These are phyloP conservation scores for Myotis vivesi DNA, from an alignment of 2,797 vertebrate species.

Conservation along the genomic window DNA sequence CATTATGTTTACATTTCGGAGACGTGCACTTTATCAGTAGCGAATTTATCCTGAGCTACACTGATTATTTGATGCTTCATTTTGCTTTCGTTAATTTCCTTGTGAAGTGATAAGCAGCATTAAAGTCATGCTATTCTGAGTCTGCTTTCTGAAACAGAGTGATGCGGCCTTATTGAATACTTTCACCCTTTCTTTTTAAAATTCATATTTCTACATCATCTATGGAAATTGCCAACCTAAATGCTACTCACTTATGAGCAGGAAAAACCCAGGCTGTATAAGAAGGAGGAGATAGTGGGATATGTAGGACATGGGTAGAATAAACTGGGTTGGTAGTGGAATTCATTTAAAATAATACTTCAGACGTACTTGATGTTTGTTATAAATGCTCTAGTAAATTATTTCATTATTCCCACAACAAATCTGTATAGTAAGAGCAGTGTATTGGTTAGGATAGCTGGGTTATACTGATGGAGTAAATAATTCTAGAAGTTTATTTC, in stretches of 20 bases:
- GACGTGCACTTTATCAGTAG: neutral
- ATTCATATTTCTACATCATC: constrained; percentile 35
- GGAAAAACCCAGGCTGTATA: neutral
- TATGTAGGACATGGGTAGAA: neutral
- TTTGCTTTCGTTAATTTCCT: constrained; percentile 68
- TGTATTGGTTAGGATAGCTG: neutral
- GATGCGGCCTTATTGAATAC: neutral
- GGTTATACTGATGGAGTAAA: neutral
- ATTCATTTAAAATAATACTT: neutral
- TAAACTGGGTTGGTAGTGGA: neutral
- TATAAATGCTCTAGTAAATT: neutral
- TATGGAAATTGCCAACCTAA: neutral
- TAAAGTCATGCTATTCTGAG: constrained; percentile 46
- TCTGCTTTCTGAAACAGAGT: constrained; percentile 42
- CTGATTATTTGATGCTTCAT: constrained; percentile 57
- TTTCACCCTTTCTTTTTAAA: constrained; percentile 41
- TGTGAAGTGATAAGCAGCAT: constrained; percentile 54
- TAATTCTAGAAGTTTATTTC: neutral
- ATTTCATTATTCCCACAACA: neutral
- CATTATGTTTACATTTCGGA: constrained; percentile 56
- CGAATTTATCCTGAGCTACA: constrained; percentile 29
- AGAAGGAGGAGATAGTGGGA: neutral
- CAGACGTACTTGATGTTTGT: neutral
- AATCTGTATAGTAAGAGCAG: neutral
- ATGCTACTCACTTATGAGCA: neutral